phyloP scores from a whole-genome alignment of 2,797 vertebrate species.

The Clarias pachynema region DNA sequence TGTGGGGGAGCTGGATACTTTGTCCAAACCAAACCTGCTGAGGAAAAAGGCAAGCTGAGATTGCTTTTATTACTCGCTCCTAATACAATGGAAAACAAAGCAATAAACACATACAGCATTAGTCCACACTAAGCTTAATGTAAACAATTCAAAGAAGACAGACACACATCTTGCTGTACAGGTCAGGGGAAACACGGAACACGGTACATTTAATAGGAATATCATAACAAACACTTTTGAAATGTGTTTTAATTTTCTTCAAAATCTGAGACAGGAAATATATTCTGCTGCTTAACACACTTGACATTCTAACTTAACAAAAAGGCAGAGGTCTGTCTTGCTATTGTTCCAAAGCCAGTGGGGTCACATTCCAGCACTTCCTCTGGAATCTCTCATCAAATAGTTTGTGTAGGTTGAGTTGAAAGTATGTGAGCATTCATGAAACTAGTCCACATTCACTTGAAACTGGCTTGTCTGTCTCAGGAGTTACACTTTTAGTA shows the following conservation, averaged over 20 bases:
- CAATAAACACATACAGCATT: slow-evolving; percentile 28
- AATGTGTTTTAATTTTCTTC: background rate
- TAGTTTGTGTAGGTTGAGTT: slow-evolving; percentile 22
- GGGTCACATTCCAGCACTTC: slow-evolving; percentile 73
- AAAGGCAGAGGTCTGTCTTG: slow-evolving; percentile 42
- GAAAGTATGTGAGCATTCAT: slow-evolving; percentile 33
- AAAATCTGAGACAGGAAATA: background rate
- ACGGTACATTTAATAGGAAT: background rate
- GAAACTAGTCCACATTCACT: slow-evolving; percentile 19
- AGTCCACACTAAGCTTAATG: slow-evolving; percentile 2
- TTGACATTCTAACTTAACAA: background rate
- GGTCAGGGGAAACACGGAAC: background rate
- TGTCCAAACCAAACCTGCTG: background rate
- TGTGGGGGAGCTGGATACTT: slow-evolving; percentile 54
- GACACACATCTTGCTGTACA: background rate
- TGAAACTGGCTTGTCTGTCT: slow-evolving; percentile 13
- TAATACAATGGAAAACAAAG: slow-evolving; percentile 18
- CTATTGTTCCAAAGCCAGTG: slow-evolving; percentile 70
- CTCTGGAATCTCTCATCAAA: slow-evolving; percentile 48
- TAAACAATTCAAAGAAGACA: slow-evolving; percentile 41
- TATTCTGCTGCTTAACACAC: background rate
- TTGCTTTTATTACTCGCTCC: background rate
- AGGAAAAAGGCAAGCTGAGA: slow-evolving; percentile 5
- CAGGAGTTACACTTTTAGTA: slow-evolving; percentile 15
- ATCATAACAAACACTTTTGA: background rate